These are phyloP conservation scores for Conchocele bisecta DNA, from an alignment of 2,888 invertebrate genomes.

Conservation along the genomic window DNA sequence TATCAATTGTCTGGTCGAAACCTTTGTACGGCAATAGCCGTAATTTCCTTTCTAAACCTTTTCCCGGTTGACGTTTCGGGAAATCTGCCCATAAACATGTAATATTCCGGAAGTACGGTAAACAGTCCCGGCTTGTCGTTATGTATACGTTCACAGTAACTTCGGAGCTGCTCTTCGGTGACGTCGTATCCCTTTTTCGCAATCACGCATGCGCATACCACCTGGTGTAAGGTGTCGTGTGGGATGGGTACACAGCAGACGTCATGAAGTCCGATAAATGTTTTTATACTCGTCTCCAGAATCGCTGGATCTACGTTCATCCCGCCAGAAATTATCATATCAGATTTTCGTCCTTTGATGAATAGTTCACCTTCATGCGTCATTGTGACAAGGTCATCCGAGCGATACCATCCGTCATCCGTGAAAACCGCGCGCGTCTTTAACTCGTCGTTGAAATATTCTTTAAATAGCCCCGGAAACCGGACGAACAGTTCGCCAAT, in stretches of 20 bases:
- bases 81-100: slow-evolving; percentile 44
- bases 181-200: slow-evolving; percentile 31
- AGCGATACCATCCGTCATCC: slow-evolving; percentile 26
- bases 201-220: slow-evolving; percentile 56
- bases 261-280: slow-evolving; percentile 13
- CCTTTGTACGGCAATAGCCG: slow-evolving; percentile 8
- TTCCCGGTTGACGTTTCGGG: slow-evolving; percentile 41
- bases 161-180: slow-evolving; percentile 33
- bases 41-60: slow-evolving; percentile 23
- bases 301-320: slow-evolving; percentile 39
- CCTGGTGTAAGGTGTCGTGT: slow-evolving; percentile 48
- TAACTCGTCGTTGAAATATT: slow-evolving; percentile 21
- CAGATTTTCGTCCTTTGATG: slow-evolving; percentile 31
- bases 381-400: slow-evolving; percentile 23
- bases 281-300: slow-evolving; percentile 9
- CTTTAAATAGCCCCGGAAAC: slow-evolving; percentile 6
- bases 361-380: slow-evolving; percentile 14
- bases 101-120: slow-evolving; percentile 44
- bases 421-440: slow-evolving; percentile 7
- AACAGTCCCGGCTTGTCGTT: slow-evolving; percentile 37
- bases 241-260: slow-evolving; percentile 48
- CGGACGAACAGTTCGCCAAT: slow-evolving; percentile 16
- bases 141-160: slow-evolving; percentile 24
- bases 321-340: slow-evolving; percentile 40
- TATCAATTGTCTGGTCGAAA: neutral